These are phyloP conservation scores for Hoplodrina blanda DNA, from an alignment of 2,888 invertebrate species.

Conservation along the genomic window DNA sequence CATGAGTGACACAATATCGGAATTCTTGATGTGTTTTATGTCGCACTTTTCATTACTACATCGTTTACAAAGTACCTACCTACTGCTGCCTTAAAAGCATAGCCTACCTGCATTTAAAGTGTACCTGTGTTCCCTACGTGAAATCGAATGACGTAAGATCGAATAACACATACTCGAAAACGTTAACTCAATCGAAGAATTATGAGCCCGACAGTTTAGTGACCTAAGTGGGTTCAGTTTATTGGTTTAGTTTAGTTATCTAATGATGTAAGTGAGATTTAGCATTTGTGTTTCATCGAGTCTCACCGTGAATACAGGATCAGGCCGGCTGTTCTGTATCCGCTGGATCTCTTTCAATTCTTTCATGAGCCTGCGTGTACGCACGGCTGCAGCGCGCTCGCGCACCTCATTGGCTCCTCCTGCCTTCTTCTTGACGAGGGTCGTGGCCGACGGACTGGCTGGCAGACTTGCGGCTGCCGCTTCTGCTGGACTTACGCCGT, in stretches of 20 bases:
- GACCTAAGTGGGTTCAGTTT: too few species aligned
- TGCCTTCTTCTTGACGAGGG: conserved; percentile 85
- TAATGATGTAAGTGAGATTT: too few species aligned
- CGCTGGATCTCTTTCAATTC: conserved; percentile 95
- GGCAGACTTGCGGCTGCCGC: conserved; percentile 86
- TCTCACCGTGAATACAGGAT: conserved; percentile 94
- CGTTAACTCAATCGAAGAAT: too few species aligned
- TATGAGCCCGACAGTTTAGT: too few species aligned
- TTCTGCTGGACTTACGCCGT: conserved; percentile 88
- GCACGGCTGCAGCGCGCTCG: conserved; percentile 89
- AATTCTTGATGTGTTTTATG: neutral
- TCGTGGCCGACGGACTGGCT: conserved; percentile 87
- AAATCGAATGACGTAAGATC: too few species aligned
- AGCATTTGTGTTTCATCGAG: neutral
- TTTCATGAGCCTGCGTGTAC: conserved; percentile 96
- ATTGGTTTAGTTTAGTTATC: too few species aligned
- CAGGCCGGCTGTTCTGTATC: conserved; percentile 92
- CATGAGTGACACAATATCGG: conserved; percentile 5
- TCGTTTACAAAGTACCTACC: neutral
- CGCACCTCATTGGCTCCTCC: conserved; percentile 82
- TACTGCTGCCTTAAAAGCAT: too few species aligned
- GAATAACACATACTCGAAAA: too few species aligned
- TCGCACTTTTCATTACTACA: conserved; percentile 1
- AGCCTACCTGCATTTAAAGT: neutral
- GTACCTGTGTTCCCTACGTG: too few species aligned